phyloP scores from a whole-genome alignment of 2,113 vertebrate species.

The Gavia stellata region DNA sequence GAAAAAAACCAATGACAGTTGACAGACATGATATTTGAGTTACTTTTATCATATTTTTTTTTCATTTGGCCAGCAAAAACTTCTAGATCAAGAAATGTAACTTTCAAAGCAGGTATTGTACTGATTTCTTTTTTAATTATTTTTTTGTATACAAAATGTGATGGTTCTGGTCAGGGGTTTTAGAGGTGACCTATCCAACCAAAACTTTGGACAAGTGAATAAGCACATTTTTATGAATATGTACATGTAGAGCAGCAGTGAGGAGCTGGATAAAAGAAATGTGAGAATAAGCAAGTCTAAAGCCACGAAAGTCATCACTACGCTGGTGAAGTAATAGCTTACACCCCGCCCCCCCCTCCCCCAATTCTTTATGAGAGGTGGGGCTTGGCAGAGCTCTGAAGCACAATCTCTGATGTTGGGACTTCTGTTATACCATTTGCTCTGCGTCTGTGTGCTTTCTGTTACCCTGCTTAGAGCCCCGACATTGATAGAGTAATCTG shows the following conservation, averaged over 20 bases:
- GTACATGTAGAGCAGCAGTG: not conserved
- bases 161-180: not conserved
- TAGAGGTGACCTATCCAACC: not conserved
- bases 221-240: not conserved
- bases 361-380: not conserved
- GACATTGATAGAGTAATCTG: rapidly evolving
- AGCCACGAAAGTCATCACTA: not conserved
- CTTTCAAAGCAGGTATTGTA: not conserved
- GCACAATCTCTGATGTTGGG: not conserved
- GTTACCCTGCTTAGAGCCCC: not conserved
- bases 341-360: not conserved
- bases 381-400: not conserved
- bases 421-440: not conserved
- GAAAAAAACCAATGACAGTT: not conserved
- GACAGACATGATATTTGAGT: not conserved
- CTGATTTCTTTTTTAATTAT: not conserved
- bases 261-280: not conserved
- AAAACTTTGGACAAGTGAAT: not conserved
- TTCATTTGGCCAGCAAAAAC: not conserved
- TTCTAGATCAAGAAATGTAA: not conserved
- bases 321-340: not conserved
- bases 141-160: not conserved
- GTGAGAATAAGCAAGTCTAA: not conserved
- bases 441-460: not conserved
- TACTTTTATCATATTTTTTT: not conserved